Base-by-base conservation (phyloP, 2,888 invertebrate species). In the Didymodactylos carnosus region DNA sequence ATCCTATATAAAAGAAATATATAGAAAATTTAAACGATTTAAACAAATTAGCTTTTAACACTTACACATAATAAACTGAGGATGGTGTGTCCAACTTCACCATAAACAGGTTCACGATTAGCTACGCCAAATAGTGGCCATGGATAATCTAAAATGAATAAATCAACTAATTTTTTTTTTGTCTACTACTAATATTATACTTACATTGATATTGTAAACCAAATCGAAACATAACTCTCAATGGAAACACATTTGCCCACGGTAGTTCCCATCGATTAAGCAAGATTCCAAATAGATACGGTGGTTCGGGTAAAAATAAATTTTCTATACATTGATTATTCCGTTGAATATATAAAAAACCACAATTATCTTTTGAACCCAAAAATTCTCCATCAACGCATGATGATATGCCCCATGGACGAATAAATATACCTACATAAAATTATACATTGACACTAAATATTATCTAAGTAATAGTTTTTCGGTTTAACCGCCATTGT, bases 41-140 rank as follows among this genome's bases (percentile, higher is more conserved):
- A 8, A 49, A 49, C 23, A 2, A 51, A 51, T 8, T 5, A 3
- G 7, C 19, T 8, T 27, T 35, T 35, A 13, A 35, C 35, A 62
- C n/a, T 62, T 62, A 62, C 62, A 62, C 90, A 91, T 77, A 91
- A 83, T 73, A 92, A 86, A 84, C 90, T 91, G 83, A 92, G 90
- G 76, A 91, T 90, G 14, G 91, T 91, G 80, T 91, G 91, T 1
- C 91, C 91, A 75, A 91, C 89, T 84, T 91, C 91, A 40, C 88
- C 89, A 81, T 89, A 92, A 8, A 91, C 88, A 0, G 91, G 88
- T 77, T 89, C 88, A 16, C 91, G 85, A 79, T 88, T 87, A 35
- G 90, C 86, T 27, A 89, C 87, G 25, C 90, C 90, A 72, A 91
- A 88, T 76, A 91, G 84, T 2, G 91, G 90, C 80, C 90, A 89